A percentile compares a stretch with the other conserved stretches of the same genome.
Conservation (phyloP, 2,888 invertebrate genomes). For the Euplagia quadripunctaria region DNA sequence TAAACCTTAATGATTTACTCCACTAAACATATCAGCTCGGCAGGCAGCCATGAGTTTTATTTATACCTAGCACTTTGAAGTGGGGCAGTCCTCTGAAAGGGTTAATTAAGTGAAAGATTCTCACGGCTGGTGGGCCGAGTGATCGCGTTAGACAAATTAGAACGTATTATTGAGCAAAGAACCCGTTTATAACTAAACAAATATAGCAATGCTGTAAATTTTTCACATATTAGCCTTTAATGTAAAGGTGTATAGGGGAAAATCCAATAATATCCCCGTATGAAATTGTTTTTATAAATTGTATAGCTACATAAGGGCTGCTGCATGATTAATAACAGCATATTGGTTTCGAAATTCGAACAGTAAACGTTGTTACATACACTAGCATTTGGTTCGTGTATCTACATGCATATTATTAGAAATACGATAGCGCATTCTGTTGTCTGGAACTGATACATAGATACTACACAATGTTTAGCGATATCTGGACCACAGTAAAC, state of each 20-base stretch:
- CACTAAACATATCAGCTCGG: slow-evolving; percentile 66
- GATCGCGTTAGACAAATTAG: slow-evolving; percentile 83
- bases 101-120: slow-evolving; percentile 85
- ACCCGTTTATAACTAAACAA: slow-evolving; percentile 67
- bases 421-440: slow-evolving; percentile 1
- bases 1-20: slow-evolving; percentile 71
- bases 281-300: slow-evolving; percentile 23
- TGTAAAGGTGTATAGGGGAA: slow-evolving; percentile 27
- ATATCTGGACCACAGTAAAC: slow-evolving; percentile 7
- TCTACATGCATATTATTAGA: slow-evolving; percentile 14
- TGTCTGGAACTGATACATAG: slow-evolving; percentile 4
- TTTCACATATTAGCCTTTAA: slow-evolving; percentile 28
- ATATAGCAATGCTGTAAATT: slow-evolving; percentile 44
- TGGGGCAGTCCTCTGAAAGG: slow-evolving; percentile 76
- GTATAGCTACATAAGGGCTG: slow-evolving; percentile 32
- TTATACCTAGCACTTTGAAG: slow-evolving; percentile 79
- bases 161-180: slow-evolving; percentile 83
- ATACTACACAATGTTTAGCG: neutral
- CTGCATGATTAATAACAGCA: slow-evolving; percentile 54
- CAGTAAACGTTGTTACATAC: slow-evolving; percentile 43
- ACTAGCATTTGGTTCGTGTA: slow-evolving; percentile 26
- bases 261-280: slow-evolving; percentile 23
- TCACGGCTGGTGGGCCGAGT: slow-evolving; percentile 73
- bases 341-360: slow-evolving; percentile 55
- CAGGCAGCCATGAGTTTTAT: slow-evolving; percentile 70